phyloP scores from a whole-genome alignment of 2,797 vertebrate species.

The Enteromius thamalakanensis region DNA sequence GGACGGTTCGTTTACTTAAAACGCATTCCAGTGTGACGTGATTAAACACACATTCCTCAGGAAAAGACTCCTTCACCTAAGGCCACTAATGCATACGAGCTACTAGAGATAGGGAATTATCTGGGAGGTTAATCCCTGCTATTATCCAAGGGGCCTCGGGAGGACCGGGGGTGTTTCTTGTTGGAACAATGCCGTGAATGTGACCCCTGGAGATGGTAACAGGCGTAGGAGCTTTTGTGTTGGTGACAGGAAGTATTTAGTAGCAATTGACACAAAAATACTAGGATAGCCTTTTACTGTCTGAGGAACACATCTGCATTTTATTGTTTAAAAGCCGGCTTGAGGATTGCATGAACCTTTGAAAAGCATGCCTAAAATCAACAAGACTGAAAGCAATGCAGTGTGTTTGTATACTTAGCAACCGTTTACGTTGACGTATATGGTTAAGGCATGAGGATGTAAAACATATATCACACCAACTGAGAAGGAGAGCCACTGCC shows the following conservation, averaged over 20 bases:
- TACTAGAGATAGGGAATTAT: constrained; percentile 58
- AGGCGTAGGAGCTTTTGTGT: constrained; percentile 28
- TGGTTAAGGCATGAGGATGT: constrained; percentile 43
- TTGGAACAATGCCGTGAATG: constrained; percentile 52
- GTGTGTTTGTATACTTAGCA: constrained; percentile 10
- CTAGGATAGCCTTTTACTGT: background rate
- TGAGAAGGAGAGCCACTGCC: background rate
- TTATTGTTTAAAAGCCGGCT: background rate
- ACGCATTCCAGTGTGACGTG: constrained; percentile 55
- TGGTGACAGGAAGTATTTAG: constrained; percentile 10
- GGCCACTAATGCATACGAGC: constrained; percentile 50
- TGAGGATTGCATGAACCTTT: background rate
- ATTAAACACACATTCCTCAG: constrained; percentile 37
- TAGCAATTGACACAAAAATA: background rate
- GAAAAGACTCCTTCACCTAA: constrained; percentile 55
- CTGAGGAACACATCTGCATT: background rate
- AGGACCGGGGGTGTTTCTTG: constrained; percentile 30
- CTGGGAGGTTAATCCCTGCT: constrained; percentile 55
- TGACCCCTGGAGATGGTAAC: constrained; percentile 48
- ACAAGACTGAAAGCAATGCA: constrained; percentile 22
- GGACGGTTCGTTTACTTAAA: constrained; percentile 43
- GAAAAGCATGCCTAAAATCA: background rate
- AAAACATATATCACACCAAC: background rate
- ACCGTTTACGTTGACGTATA: constrained; percentile 43
- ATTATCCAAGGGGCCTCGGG: constrained; percentile 54